Base-by-base conservation (phyloP, 1,140 invertebrate species). In the Hirudo medicinalis region DNA sequence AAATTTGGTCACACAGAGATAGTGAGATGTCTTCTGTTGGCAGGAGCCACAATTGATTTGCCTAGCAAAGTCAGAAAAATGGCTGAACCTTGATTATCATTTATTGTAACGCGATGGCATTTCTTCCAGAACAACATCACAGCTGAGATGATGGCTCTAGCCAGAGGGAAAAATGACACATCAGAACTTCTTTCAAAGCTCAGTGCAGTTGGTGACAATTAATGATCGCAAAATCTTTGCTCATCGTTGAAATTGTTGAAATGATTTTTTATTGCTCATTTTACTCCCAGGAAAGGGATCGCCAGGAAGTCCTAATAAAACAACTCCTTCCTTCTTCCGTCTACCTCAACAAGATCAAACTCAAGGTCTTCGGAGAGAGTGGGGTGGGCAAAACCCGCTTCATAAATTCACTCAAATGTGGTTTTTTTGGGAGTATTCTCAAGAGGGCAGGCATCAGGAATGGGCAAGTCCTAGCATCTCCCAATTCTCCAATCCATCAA, bases 131-230 rank as follows among this genome's bases (percentile, higher is more conserved):
- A 89, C 80, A 89, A 89, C 71, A 88, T 91, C 49, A 86, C 88
- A 63, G 89, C 89, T 19, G 90, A 92, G 79, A 89, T 91, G 32
- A 88, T 89, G 73, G 90, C 90, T n/a, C 83, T 91, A 57, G 89
- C 90, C 77, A 86, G 90, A 76, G 89, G 89, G 54, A 86, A 89
- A 78, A 86, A 86, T 67, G 85, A 89, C 75, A 89, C 91, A 73
- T 87, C 88, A 32, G 87, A 87, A 74, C 81, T 92, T 17, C 82
- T 92, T 57, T 87, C 86, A 77, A 87, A 85, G 76, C 80, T 91
- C 53, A 86, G 86, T 82, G 87, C 85, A 79, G 87, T 89, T 80
- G 84, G 85, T 81, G 70, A 3, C 29, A 2, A 19, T 63, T 22
- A 15, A 13, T 63, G 57, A 25, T 13, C 32, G 27, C n/a, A 25